Base-by-base conservation (phyloP, 2,113 vertebrate genomes). In the Ailuropoda melanoleuca region DNA sequence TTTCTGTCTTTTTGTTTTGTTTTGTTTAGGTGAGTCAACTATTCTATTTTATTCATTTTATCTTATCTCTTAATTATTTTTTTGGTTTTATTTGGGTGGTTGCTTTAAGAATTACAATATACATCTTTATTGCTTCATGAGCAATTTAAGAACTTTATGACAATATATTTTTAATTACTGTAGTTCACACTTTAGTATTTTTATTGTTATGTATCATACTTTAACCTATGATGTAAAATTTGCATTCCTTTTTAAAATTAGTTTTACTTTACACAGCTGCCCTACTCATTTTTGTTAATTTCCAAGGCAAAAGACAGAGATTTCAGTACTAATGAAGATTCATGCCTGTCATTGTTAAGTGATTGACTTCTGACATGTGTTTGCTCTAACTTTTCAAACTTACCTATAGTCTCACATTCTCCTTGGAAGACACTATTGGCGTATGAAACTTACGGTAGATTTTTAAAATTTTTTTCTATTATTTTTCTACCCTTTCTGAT, bases 41-140 rank as follows among this genome's bases (percentile, higher is more conserved):
- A 84, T 81, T 95, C 4, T 81, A 29, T 55, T 21, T 21, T 48
- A 39, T 88, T 95, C 24, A 62, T 90, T 64, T 95, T 55, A 58
- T 66, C 31, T 66, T 81, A 77, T 50, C 13, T 87, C 1, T 89
- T 39, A 64, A 64, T 8, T 85, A 96, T 72, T 81, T 90, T 66
- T 39, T 17, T 10, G 24, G 31, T 37, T 31, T 37, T 87, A 81
- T 23, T 72, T 83, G 75, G 37, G 14, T 94, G 43, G 14, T 29
- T 93, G 8, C 5, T 85, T 89, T 94, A 90, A 90, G 48, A 15
- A 48, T 64, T 50, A 78, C 2, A 34, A 78, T 34, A 21, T 34
- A 4, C 17, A 12, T 50, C 12, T 95, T 97, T 74, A 46, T 92
- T 92, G 70, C 15, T 97, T 90, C 43, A 55, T 46, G 34, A 95